phyloP scores from a whole-genome alignment of 2,888 invertebrate species.

The Eulithis prunata region DNA sequence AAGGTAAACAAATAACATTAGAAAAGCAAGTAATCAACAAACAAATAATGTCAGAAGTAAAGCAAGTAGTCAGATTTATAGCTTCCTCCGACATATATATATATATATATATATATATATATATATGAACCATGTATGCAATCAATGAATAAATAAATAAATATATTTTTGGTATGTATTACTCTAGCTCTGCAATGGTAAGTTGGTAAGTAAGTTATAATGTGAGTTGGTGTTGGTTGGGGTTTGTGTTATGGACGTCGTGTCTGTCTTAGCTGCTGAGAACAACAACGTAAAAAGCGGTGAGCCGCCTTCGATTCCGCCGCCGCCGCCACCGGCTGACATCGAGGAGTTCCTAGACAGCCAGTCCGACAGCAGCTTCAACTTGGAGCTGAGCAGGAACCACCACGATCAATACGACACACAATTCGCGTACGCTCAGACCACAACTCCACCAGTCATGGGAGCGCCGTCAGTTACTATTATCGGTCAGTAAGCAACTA shows the following conservation, averaged over 20 bases:
- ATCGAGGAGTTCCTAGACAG: constrained; percentile 66
- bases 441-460: constrained; percentile 41
- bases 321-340: constrained; percentile 80
- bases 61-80: no score
- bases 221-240: constrained; percentile 26
- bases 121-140: no score
- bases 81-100: no score
- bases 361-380: constrained; percentile 84
- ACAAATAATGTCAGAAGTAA: no score
- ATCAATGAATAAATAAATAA: no score
- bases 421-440: constrained; percentile 81
- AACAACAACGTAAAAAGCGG: constrained; percentile 69
- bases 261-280: constrained; percentile 50
- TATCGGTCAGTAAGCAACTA: constrained; percentile 67
- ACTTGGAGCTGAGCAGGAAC: constrained; percentile 88
- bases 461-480: constrained; percentile 68
- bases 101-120: no score
- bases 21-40: no score
- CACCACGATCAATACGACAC: constrained; percentile 90
- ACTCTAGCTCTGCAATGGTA: no score
- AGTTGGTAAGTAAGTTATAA: background rate
- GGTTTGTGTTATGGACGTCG: constrained; percentile 27
- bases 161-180: no score
- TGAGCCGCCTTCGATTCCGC: constrained; percentile 78
- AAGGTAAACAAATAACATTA: no score